Base-by-base conservation (phyloP, 2,888 invertebrate genomes). In the Agrotis ipsilon region DNA sequence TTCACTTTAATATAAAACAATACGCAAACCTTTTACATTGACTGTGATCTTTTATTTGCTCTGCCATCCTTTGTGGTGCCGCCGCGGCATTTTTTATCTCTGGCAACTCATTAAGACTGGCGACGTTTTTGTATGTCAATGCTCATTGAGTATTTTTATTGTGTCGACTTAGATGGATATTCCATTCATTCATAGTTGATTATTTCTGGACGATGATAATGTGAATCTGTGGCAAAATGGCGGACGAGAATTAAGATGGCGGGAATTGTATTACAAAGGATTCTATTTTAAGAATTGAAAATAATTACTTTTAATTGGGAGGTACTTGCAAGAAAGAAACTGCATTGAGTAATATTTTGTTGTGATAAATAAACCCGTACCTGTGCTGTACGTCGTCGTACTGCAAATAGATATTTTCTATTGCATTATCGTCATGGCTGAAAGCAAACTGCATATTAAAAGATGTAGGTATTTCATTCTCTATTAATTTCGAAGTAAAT, bases 1-100 rank as follows among this genome's bases (percentile, higher is more conserved):
- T 94, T 95, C 96, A 94, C 89, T 93, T 95, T 93, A 93, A 94
- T 95, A 95, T 95, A 96, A 96, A 94, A 96, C 96, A 96, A 96
- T 96, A 94, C 94, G 91, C 93, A 90, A 91, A 91, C 91, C 91
- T 93, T 92, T 94, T 90, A 94, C 93, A 91, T 92, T 88, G 91
- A 86, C 85, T 81, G 85, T 82, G 82, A 87, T 91, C 93, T 94
- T 96, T 96, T 94, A 94, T 95, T 94, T 94, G 91, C 88, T 87
- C 84, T 88, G 86, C 78, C 68, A 71, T 75, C 89, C 95, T 95
- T 95, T 96, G 94, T 92, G 82, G 76, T 70, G 92, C 95, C 94
- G 95, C 92, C 81, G 89, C 92, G 91, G 92, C 90, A 82, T 93
- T 93, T 94, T 95, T 95, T 93, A 92, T 92, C 92, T 86, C 86